Evolutionary conservation across 2,797 vertebrate genomes (phyloP).

Genomic region (Crax fasciolata): DNA sequence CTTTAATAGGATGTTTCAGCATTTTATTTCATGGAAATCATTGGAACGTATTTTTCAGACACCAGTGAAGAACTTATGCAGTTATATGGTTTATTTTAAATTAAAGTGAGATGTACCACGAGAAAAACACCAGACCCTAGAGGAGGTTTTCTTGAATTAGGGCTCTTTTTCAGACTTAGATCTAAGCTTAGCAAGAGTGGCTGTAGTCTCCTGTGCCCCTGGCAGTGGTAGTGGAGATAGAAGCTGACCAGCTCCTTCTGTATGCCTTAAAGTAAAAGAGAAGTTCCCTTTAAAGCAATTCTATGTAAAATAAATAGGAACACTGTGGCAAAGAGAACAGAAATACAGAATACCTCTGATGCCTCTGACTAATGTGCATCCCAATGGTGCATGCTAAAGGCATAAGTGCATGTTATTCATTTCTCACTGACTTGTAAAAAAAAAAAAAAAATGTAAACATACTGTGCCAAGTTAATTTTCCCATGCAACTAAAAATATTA

Average conservation of each 20-base stretch:
- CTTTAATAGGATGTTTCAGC: background rate
- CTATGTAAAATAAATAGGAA: background rate
- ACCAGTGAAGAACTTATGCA: background rate
- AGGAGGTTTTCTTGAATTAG: background rate
- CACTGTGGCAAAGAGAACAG: conserved; percentile 7
- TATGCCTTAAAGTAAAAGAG: conserved; percentile 4
- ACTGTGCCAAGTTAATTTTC: conserved; percentile 7
- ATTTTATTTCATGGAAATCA: conserved; percentile 61
- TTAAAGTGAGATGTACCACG: conserved; percentile 34
- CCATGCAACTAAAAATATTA: conserved; percentile 17
- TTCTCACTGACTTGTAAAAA: background rate
- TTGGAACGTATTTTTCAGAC: background rate
- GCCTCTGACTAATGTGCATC: background rate
- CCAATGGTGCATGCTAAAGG: background rate
- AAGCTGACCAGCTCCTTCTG: background rate
- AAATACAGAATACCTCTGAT: conserved; percentile 20
- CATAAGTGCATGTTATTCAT: background rate
- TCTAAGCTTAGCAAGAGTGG: conserved; percentile 1
- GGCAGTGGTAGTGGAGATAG: background rate
- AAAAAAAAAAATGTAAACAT: background rate
- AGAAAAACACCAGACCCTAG: background rate
- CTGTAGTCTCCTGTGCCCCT: background rate
- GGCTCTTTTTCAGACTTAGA: conserved; percentile 18
- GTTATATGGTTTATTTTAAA: conserved; percentile 42
- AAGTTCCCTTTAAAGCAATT: background rate